A percentile compares a stretch with the other conserved stretches of the same genome.
Conservation (phyloP, 2,113 vertebrate genomes). For the Menura novaehollandiae region DNA sequence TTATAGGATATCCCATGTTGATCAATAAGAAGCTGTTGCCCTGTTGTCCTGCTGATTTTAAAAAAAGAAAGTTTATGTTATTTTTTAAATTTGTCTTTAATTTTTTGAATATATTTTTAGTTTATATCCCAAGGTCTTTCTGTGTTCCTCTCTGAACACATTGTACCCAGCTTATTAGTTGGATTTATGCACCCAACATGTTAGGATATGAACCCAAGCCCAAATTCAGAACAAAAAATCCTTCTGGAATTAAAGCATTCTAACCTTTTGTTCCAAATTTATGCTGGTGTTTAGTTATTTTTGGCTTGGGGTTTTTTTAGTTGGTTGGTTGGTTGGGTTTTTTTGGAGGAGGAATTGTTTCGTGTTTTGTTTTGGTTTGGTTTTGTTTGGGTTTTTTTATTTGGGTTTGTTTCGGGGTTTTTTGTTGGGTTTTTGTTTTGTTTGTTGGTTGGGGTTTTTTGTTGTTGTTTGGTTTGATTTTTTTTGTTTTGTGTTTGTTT, state of each 20-base stretch:
- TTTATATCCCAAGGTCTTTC: background rate
- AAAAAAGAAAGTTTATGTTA: background rate
- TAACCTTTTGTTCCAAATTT: background rate
- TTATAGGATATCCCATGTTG: background rate
- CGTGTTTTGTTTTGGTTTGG: no score
- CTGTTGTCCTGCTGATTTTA: background rate
- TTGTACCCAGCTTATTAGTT: background rate
- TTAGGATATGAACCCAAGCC: background rate
- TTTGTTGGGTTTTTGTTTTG: background rate
- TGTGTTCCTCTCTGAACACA: background rate
- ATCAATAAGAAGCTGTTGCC: background rate
- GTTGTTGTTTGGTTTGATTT: background rate
- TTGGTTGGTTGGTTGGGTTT: background rate
- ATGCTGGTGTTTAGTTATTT: background rate
- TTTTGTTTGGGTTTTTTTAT: no score
- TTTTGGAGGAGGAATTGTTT: background rate
- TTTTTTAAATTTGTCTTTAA: background rate
- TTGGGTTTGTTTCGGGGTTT: background rate
- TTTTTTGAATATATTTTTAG: background rate
- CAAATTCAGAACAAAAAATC: background rate
- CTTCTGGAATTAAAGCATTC: background rate
- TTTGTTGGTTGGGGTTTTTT: background rate
- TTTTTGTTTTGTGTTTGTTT: no score
- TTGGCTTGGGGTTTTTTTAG: rapidly evolving
- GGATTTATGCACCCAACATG: background rate